These are phyloP conservation scores for Vireo griseus DNA, from an alignment of 2,797 vertebrate genomes.

Conservation along the genomic window DNA sequence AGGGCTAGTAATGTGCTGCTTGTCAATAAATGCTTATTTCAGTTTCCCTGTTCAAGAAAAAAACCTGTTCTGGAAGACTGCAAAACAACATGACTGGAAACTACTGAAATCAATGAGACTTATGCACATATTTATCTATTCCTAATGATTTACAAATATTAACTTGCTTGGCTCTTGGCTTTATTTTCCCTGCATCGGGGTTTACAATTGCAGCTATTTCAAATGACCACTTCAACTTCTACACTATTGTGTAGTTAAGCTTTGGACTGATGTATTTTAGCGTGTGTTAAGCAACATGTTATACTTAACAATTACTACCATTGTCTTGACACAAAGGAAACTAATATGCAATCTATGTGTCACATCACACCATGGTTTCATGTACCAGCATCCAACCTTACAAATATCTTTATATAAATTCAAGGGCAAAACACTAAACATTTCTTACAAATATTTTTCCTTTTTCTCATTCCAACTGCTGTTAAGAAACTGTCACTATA, in stretches of 20 bases:
- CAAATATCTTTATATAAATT: neutral
- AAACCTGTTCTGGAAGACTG: neutral
- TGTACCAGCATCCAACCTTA: neutral
- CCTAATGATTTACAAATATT: neutral
- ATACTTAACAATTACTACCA: neutral
- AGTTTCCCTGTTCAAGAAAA: neutral
- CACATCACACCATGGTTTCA: neutral
- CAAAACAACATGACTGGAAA: neutral
- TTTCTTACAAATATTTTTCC: neutral
- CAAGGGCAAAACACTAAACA: neutral
- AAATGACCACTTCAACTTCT: neutral
- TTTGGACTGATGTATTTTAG: neutral
- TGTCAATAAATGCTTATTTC: neutral
- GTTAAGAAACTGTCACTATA: neutral
- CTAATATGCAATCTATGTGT: neutral
- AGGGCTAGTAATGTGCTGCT: neutral
- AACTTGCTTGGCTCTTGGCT: neutral
- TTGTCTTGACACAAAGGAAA: neutral
- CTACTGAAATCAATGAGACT: neutral
- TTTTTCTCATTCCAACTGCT: neutral
- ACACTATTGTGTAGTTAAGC: neutral
- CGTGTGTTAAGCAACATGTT: neutral
- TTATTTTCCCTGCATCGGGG: neutral
- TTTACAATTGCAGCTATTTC: neutral
- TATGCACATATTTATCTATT: neutral